Evolutionary conservation across 2,888 invertebrate genomes (phyloP), one percentile per base, ranked within the genome.

Genomic region (Nemurella pictetii): DNA sequence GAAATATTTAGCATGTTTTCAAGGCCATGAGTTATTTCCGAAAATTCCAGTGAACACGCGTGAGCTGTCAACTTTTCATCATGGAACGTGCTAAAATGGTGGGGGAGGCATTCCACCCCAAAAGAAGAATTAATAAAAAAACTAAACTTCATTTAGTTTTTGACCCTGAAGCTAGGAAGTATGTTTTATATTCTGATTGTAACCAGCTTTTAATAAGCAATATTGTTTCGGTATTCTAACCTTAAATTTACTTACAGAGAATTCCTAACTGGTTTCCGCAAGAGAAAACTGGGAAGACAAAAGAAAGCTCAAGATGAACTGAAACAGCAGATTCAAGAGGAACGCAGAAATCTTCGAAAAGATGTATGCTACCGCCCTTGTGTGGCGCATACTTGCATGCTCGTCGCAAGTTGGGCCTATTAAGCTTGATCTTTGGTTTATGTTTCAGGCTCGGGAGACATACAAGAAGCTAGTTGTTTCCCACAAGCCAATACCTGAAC

Each of bases 201-300:
- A 55, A 55, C 9, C 55, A 20, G n/a, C 25, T 81, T 25, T 73
- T 84, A 55, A 20, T 55, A 12, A 7, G 1, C 55, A 55, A 26
- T 9, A 35, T 12, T 72, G 26, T 26, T 75, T 35, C 15, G n/a
- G n/a, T n/a, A n/a, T n/a, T n/a, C n/a, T n/a, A n/a, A n/a, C n/a
- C n/a, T n/a, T n/a, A n/a, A n/a, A n/a, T n/a, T n/a, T n/a, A 74
- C 32, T 85, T 32, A 84, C 89, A 96, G 96, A 88, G 95, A 96
- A 80, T 96, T 95, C 89, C 90, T 96, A 32, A 94, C 94, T 87
- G 96, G 96, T 0, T 96, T 96, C 89, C 95, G 93, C 80, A 96
- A 96, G 90, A 92, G 96, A 86, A 96, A 96, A 89, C 90, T 95
- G 78, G 94, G 95, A 89, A 92, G 96, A 80, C 94, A 94, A 88